phyloP scores from a whole-genome alignment of 1,140 invertebrate species.

The Saxidomus purpurata region DNA sequence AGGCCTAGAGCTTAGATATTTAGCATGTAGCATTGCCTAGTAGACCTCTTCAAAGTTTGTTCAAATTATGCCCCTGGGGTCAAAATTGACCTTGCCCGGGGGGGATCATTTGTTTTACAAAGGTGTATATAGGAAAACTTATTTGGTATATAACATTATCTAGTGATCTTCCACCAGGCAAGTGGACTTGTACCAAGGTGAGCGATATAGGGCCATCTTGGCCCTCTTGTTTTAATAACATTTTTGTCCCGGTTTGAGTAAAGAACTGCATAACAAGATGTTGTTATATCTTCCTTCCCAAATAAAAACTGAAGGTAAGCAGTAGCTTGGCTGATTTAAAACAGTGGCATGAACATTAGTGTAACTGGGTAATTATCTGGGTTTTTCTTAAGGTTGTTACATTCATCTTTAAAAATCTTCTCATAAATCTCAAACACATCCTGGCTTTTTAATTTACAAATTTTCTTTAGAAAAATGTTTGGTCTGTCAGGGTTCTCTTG shows the following conservation, averaged over 20 bases:
- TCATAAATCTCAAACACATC: slow-evolving; percentile 29
- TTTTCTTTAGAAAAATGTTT: slow-evolving; percentile 20
- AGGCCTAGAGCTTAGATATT: no score
- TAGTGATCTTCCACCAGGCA: no score
- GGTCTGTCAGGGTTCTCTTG: slow-evolving; percentile 33
- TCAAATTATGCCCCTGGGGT: no score
- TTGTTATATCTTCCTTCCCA: slow-evolving; percentile 6
- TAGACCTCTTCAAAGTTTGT: no score
- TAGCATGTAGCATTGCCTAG: no score
- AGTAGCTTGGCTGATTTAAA: slow-evolving; percentile 41
- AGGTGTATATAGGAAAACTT: no score
- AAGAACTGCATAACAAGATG: slow-evolving; percentile 26
- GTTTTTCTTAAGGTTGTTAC: slow-evolving; percentile 1
- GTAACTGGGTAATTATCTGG: slow-evolving; percentile 7
- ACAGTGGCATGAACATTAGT: slow-evolving; percentile 34
- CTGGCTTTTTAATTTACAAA: not conserved
- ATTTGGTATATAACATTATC: no score
- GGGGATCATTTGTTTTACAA: no score
- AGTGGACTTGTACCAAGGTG: no score
- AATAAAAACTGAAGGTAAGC: slow-evolving; percentile 13
- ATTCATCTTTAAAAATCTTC: slow-evolving; percentile 1
- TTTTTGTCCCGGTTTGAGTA: slow-evolving; percentile 35
- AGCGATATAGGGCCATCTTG: no score
- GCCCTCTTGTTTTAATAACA: slow-evolving; percentile 25
- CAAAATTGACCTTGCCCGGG: no score